These are phyloP conservation scores for Chesias legatella DNA, from an alignment of 2,888 invertebrate species.

Conservation along the genomic window DNA sequence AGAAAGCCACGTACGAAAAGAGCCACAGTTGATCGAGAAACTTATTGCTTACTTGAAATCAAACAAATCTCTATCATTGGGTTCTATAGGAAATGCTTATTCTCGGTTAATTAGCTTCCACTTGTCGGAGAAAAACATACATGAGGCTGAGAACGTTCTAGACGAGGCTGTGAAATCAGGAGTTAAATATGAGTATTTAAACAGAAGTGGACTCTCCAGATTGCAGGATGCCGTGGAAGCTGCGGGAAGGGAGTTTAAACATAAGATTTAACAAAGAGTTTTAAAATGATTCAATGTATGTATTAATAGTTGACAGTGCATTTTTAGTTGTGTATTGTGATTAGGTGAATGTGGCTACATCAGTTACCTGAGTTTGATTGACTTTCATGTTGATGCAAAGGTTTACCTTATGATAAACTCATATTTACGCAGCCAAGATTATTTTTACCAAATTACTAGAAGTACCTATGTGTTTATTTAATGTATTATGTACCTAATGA, in stretches of 20 bases:
- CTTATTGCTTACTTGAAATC: slow-evolving; percentile 50
- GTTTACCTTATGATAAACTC: too few species aligned
- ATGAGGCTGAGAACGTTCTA: slow-evolving; percentile 47
- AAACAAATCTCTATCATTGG: slow-evolving; percentile 39
- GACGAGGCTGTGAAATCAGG: slow-evolving; percentile 56
- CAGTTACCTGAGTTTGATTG: not conserved
- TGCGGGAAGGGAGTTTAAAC: slow-evolving; percentile 80
- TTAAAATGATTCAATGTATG: too few species aligned
- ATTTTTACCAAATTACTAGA: not conserved
- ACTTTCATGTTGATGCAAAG: too few species aligned
- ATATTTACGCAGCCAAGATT: too few species aligned
- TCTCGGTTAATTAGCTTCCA: slow-evolving; percentile 60
- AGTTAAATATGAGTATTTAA: slow-evolving; percentile 76
- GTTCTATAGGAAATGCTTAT: slow-evolving; percentile 60
- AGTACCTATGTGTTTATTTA: too few species aligned
- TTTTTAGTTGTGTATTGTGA: slow-evolving; percentile 6
- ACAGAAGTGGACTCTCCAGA: slow-evolving; percentile 78
- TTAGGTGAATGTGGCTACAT: slow-evolving; percentile 18
- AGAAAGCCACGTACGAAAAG: slow-evolving; percentile 51
- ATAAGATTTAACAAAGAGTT: slow-evolving; percentile 39
- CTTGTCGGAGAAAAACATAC: slow-evolving; percentile 44
- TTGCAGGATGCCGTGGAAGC: slow-evolving; percentile 75
- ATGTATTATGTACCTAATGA: slow-evolving; percentile 11
- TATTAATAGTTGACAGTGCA: slow-evolving; percentile 8
- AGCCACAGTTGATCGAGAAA: slow-evolving; percentile 51